A percentile compares a stretch with the other conserved stretches of the same genome.
Evolutionary conservation across 2,888 invertebrate species (phyloP).

Genomic region (Cheiracanthium punctorium): DNA sequence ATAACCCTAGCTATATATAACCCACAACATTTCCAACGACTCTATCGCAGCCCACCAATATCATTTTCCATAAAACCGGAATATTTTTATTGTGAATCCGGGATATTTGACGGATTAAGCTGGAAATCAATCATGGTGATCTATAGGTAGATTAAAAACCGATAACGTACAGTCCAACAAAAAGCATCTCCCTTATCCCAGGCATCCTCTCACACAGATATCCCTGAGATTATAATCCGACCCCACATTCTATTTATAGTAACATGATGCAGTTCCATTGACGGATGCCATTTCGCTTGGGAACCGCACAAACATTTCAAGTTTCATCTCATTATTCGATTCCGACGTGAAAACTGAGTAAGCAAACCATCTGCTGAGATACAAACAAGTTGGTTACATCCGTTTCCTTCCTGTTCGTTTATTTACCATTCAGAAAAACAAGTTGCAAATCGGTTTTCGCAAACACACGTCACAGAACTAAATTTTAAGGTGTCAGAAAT

Average conservation of each 20-base stretch:
- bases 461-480: too few relatives aligned
- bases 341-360: constrained; percentile 25
- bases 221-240: background rate
- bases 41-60: too few relatives aligned
- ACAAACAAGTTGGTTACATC: constrained; percentile 31
- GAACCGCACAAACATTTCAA: constrained; percentile 27
- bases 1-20: too few relatives aligned
- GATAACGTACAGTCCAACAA: background rate
- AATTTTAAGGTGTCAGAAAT: too few relatives aligned
- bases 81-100: too few relatives aligned
- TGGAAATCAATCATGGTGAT: background rate
- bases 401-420: too few relatives aligned
- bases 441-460: too few relatives aligned
- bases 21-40: too few relatives aligned
- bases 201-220: background rate
- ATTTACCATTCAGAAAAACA: too few relatives aligned
- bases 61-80: too few relatives aligned
- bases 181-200: background rate
- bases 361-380: constrained; percentile 53
- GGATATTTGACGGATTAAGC: background rate
- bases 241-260: constrained; percentile 35
- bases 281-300: constrained; percentile 20
- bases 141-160: background rate
- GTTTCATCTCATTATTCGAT: background rate
- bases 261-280: constrained; percentile 17